Evolutionary conservation across 2,797 vertebrate genomes (phyloP).

Genomic region (Rhabdomys pumilio): DNA sequence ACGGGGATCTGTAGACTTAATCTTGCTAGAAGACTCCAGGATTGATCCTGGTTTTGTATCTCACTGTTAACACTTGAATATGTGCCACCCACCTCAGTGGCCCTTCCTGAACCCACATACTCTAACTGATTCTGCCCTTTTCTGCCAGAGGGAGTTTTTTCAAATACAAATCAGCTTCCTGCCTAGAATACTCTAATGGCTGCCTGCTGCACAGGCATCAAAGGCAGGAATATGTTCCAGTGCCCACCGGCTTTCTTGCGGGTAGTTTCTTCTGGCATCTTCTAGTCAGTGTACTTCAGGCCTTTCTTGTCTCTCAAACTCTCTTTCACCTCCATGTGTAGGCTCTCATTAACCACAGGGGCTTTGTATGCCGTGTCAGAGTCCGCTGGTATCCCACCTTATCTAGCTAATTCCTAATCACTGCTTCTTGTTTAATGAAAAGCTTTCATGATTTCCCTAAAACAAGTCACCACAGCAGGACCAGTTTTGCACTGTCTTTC

Average conservation of each 20-base stretch:
- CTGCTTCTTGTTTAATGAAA: constrained; percentile 32
- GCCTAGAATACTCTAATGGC: background rate
- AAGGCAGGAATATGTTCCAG: background rate
- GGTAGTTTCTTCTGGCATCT: background rate
- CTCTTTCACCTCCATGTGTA: background rate
- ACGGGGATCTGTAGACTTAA: background rate
- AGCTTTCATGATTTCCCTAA: background rate
- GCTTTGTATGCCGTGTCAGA: background rate
- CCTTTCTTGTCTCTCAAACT: background rate
- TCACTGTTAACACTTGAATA: background rate
- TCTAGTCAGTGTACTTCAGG: background rate
- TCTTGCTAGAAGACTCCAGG: background rate
- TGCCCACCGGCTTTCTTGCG: too few species aligned
- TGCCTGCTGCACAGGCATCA: background rate
- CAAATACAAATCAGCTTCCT: background rate
- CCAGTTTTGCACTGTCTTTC: background rate
- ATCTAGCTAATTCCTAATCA: background rate
- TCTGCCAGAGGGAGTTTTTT: background rate
- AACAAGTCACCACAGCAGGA: background rate
- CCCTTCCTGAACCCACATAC: background rate
- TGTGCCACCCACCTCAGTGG: background rate
- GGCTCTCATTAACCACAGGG: background rate
- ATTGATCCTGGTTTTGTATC: background rate
- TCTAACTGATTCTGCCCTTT: background rate
- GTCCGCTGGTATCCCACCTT: background rate